These are phyloP conservation scores for Propithecus coquereli DNA, from an alignment of 2,113 vertebrate species.

Conservation along the genomic window DNA sequence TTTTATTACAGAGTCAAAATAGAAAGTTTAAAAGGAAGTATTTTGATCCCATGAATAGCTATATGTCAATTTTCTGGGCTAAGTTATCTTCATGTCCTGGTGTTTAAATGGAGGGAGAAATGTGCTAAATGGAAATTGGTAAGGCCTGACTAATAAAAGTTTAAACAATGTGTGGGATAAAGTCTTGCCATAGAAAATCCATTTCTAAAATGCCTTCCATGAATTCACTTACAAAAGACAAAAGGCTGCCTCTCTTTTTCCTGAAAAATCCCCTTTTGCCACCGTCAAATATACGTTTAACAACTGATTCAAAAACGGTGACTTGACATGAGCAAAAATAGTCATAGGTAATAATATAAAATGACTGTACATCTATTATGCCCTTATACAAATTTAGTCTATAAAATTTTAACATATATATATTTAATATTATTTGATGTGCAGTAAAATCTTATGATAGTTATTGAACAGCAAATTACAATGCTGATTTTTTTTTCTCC, in stretches of 20 bases:
- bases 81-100: neutral
- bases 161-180: conserved; percentile 36
- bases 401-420: conserved; percentile 26
- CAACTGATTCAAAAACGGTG: neutral
- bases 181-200: conserved; percentile 32
- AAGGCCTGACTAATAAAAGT: conserved; percentile 60
- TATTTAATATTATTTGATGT: neutral
- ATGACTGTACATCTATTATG: neutral
- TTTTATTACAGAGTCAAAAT: conserved; percentile 36
- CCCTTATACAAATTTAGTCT: neutral
- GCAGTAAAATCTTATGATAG: neutral
- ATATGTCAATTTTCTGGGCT: neutral
- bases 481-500: conserved; percentile 31
- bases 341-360: neutral
- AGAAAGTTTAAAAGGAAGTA: neutral
- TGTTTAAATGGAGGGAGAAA: conserved; percentile 3
- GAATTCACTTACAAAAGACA: conserved; percentile 32
- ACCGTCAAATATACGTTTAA: neutral
- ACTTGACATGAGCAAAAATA: conserved; percentile 11
- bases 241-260: neutral
- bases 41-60: conserved; percentile 28
- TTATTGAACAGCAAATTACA: conserved; percentile 8
- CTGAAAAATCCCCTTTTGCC: neutral
- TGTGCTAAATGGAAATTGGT: conserved; percentile 41
- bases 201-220: conserved; percentile 45